Evolutionary conservation across 2,888 invertebrate species (phyloP).

Genomic region (Tuta absoluta): DNA sequence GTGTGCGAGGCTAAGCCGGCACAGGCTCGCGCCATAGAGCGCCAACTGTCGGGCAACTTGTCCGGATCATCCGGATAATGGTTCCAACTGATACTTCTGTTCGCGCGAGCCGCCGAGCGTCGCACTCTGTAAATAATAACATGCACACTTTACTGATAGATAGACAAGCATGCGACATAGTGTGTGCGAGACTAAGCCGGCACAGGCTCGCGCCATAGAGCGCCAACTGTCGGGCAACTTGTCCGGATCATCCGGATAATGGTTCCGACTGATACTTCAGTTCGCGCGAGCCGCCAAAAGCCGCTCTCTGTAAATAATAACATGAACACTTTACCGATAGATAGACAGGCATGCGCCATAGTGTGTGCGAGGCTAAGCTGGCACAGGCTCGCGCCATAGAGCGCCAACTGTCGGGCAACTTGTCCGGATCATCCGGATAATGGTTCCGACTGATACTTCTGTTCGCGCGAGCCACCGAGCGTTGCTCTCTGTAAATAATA

Average conservation of each 20-base stretch:
- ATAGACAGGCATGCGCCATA: neutral
- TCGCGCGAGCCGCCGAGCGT: too few relatives aligned
- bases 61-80: constrained; percentile 63
- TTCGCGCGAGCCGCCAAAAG: constrained; percentile 13
- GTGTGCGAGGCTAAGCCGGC: too few relatives aligned
- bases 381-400: constrained; percentile 49
- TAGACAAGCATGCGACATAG: neutral
- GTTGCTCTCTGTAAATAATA: constrained; percentile 32
- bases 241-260: constrained; percentile 70
- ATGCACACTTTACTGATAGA: too few relatives aligned
- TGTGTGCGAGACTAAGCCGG: constrained; percentile 20
- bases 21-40: too few relatives aligned
- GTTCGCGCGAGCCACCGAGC: constrained; percentile 17
- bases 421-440: constrained; percentile 70
- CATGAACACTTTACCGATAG: neutral
- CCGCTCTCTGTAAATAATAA: constrained; percentile 14
- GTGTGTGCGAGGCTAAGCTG: constrained; percentile 5
- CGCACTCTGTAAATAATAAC: too few relatives aligned
- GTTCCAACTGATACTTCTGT: too few relatives aligned
- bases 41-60: too few relatives aligned
- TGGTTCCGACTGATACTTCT: constrained; percentile 47
- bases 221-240: constrained; percentile 53
- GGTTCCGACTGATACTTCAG: constrained; percentile 45
- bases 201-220: constrained; percentile 49
- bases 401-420: constrained; percentile 53